A percentile compares a stretch with the other conserved stretches of the same genome.
Conservation (phyloP, 2,888 invertebrate species). For the Empis livida region DNA sequence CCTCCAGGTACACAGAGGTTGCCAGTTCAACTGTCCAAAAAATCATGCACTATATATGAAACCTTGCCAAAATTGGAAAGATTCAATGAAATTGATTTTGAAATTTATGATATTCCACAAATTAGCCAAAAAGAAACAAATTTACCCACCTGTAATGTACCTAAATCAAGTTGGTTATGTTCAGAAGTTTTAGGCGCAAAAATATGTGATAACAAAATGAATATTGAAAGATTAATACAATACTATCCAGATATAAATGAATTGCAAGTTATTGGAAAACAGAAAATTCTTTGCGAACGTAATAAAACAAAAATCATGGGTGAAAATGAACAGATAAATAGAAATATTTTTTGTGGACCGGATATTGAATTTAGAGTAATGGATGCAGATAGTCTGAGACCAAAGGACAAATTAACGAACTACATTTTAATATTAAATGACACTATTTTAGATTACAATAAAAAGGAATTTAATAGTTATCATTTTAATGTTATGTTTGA, state of each 20-base stretch:
- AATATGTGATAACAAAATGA: background rate
- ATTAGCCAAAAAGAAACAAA: background rate
- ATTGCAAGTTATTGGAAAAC: background rate
- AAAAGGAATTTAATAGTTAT: too few relatives aligned
- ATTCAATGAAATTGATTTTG: background rate
- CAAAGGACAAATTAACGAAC: background rate
- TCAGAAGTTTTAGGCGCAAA: background rate
- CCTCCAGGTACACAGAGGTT: background rate
- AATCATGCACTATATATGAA: too few relatives aligned
- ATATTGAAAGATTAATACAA: background rate
- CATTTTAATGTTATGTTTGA: too few relatives aligned
- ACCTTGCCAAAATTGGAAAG: too few relatives aligned
- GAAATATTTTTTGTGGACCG: background rate
- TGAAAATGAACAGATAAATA: background rate
- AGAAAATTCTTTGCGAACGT: background rate
- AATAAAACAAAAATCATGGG: background rate
- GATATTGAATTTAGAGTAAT: background rate
- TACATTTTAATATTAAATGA: background rate
- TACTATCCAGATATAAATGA: background rate
- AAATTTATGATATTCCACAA: background rate
- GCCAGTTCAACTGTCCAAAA: background rate
- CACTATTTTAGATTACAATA: too few relatives aligned
- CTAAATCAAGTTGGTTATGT: background rate
- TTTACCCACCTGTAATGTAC: background rate
- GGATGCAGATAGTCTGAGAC: background rate